Evolutionary conservation across 2,113 vertebrate genomes (phyloP), one percentile per base, ranked within the genome.

Genomic region (Panthera leo): DNA sequence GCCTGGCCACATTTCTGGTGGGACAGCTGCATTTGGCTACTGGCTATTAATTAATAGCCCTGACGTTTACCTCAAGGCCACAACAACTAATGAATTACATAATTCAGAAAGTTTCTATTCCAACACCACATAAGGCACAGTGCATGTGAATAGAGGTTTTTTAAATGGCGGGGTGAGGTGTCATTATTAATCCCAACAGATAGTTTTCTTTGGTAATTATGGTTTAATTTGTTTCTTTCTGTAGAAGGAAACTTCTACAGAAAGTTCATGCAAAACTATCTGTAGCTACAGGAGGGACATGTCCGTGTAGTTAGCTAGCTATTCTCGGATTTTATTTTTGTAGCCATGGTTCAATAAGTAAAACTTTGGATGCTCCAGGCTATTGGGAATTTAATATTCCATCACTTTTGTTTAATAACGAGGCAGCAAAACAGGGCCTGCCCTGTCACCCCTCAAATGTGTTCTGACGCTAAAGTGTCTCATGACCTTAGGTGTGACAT

Each of bases 331-430:
- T 96, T 90, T 68, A 39, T 87, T 63, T 97, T 85, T 95, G 31
- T 39, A 90, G 36, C 55, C 25, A 8, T 42, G 7, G 42, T 94
- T 85, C 75, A 92, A 0, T 78, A 71, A 92, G 87, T 85, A 85
- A 80, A 93, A 82, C 75, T 95, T n/a, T 10, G 39, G 68, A 42
- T 36, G 45, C 58, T 86, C 61, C 45, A 14, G 39, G 58, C 85
- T 97, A 0, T 95, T 96, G 94, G 91, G 87, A 95, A 92, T 85
- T 91, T 65, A 85, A 53, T 95, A 95, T 96, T 98, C 86, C 80
- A 78, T 98, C 94, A 78, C 96, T 91, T 13, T 98, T 98, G 85
- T 97, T 97, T 1, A 2, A 78, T 98, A 97, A 98, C 87, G 96
- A 96, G 84, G 82, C 94, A 97, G 85, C 96, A 95, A 97, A 97